Conservation (phyloP, 2,888 invertebrate genomes). For the Brachyptera risi region DNA sequence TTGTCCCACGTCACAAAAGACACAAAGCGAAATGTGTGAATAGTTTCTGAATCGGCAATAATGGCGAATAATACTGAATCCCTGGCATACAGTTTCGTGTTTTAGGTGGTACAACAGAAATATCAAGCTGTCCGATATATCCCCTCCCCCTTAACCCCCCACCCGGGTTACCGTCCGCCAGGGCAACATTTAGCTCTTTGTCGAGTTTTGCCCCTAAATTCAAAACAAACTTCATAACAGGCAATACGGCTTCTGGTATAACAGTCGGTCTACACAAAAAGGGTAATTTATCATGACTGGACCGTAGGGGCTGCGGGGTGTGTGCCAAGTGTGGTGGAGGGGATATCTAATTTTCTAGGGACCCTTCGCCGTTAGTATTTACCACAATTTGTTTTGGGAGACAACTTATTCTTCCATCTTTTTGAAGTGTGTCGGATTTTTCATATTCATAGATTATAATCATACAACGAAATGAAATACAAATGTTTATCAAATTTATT, state of each 20-base stretch:
- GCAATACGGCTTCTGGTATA: conserved; percentile 27
- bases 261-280: conserved; percentile 28
- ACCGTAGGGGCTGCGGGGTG: neutral
- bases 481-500: no score
- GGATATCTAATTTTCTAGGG: conserved; percentile 21
- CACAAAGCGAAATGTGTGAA: conserved; percentile 33
- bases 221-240: conserved; percentile 35
- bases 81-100: conserved; percentile 28
- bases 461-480: no score
- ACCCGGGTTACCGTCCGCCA: neutral
- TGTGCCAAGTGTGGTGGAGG: neutral
- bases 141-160: no score
- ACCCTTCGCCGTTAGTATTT: neutral
- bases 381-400: no score
- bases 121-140: conserved; percentile 15
- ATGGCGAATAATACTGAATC: conserved; percentile 32
- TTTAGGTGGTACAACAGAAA: conserved; percentile 32
- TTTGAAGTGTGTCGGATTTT: no score
- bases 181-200: conserved; percentile 23
- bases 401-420: no score
- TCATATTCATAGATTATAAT: no score
- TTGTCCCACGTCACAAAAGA: conserved; percentile 30
- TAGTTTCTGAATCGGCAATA: conserved; percentile 34
- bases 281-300: conserved; percentile 32
- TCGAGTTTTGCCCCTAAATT: conserved; percentile 31